Percentiles rank a stretch among this genome's conserved stretches.
Evolutionary conservation across 2,113 vertebrate species (phyloP).

Genomic region (Pagrus major): DNA sequence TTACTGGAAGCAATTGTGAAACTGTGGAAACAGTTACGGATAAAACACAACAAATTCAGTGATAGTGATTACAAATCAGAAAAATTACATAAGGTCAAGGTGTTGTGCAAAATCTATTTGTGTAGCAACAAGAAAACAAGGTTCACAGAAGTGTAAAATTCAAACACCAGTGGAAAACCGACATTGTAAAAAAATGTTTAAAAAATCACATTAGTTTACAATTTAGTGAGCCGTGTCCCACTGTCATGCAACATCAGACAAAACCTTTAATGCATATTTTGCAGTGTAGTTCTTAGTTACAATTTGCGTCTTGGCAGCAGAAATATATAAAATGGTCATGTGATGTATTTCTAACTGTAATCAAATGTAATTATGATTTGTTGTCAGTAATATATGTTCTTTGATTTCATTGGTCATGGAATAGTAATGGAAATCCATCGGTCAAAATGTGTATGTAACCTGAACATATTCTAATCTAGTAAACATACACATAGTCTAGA

Average conservation of each 20-base stretch:
- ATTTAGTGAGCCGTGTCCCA: background rate
- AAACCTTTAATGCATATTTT: background rate
- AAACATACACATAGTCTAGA: background rate
- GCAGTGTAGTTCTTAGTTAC: background rate
- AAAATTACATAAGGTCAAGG: background rate
- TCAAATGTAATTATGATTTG: background rate
- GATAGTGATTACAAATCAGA: background rate
- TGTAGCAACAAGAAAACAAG: background rate
- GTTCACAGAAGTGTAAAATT: background rate
- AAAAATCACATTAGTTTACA: background rate
- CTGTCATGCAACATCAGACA: background rate
- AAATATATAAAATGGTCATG: too few species aligned
- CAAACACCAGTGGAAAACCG: background rate
- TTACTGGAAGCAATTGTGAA: background rate
- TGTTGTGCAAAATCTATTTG: background rate
- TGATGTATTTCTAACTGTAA: background rate
- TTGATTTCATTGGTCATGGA: too few species aligned
- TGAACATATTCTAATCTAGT: background rate
- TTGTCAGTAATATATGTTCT: background rate
- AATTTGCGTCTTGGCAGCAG: background rate
- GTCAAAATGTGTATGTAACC: background rate
- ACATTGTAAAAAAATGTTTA: background rate
- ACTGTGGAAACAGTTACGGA: background rate
- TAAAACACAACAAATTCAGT: background rate
- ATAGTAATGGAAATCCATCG: background rate